Percentiles rank a stretch among this genome's conserved stretches.
phyloP scores from a whole-genome alignment of 64 coral and sea anemone genomes.

The Dendronephthya gigantea region DNA sequence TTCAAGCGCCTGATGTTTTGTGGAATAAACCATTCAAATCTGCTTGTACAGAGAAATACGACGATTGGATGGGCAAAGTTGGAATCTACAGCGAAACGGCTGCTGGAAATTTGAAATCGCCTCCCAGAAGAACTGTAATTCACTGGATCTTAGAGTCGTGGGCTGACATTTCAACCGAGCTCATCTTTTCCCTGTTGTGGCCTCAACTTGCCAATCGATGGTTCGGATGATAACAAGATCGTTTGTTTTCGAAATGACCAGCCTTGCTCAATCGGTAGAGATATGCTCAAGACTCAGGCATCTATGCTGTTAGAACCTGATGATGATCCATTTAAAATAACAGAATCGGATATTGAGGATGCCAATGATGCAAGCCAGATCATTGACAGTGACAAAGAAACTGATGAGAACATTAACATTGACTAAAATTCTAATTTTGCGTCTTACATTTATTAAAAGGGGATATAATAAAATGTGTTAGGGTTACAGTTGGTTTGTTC shows the following conservation, averaged over 20 bases:
- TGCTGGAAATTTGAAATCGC: slow-evolving; percentile 29
- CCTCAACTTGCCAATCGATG: slow-evolving; percentile 31
- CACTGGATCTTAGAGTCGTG: slow-evolving; percentile 43
- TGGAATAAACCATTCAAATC: slow-evolving; percentile 7
- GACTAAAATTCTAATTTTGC: slow-evolving; percentile 22
- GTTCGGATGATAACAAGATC: slow-evolving; percentile 30
- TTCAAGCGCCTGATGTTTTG: background rate
- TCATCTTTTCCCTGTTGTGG: slow-evolving; percentile 34
- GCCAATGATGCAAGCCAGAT: slow-evolving; percentile 25
- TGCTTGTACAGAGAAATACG: slow-evolving; percentile 4
- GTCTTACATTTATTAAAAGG: background rate
- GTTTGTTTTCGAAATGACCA: slow-evolving; percentile 18
- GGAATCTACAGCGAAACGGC: slow-evolving; percentile 21
- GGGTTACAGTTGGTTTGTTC: background rate
- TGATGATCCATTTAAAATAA: slow-evolving; percentile 20
- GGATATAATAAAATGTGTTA: background rate
- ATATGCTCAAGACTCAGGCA: slow-evolving; percentile 34
- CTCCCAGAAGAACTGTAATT: slow-evolving; percentile 25
- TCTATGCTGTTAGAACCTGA: slow-evolving; percentile 19
- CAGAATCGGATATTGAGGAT: slow-evolving; percentile 28
- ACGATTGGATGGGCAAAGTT: slow-evolving; percentile 21
- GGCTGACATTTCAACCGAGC: slow-evolving; percentile 11
- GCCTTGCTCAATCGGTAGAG: slow-evolving; percentile 20
- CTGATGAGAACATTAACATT: slow-evolving; percentile 21
- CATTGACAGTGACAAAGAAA: slow-evolving; percentile 25